Base-by-base conservation (phyloP, 2,888 invertebrate species). In the Slavum lentiscoides region DNA sequence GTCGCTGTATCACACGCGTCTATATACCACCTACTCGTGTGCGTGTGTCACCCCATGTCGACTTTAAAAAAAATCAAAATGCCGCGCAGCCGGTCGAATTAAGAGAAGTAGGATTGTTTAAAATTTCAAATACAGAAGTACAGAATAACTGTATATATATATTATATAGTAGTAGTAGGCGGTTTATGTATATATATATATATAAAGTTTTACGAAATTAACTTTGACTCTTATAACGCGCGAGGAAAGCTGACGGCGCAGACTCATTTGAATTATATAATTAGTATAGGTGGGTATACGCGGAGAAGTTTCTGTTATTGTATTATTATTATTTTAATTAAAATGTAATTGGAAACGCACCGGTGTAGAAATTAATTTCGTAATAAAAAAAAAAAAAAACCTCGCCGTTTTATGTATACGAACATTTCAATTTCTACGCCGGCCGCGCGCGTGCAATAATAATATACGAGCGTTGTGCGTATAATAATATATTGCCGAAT, bases 281-380 rank as follows among this genome's bases (percentile, higher is more conserved):
- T 73, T 62, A 49, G 30, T 73, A 23, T 73, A 23, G 9, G 21
- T 59, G 8, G 43, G 7, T 43, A 43, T 43, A 43, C 7, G 13
- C 0, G 3, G 58, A 4, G 13, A 70, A 70, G 70, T 70, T 70
- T 70, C 15, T 21, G 21, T 30, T 30, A 15, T 70, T 58, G n/a
- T 70, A 19, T 64, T 58, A 6, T 70, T 69, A 61, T 69, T 17
- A 37, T 74, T 74, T 74, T 53, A 74, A 72, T 39, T 21, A 37
- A 43, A 75, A n/a, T 68, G n/a, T 74, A 37, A 74, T 74, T 37
- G n/a, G 53, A 74, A 64, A 64, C 0, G 62, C 74, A 64, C 19
- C 43, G 49, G 4, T 15, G 49, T 64, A 58, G 15, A 49, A 61
- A 59, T 59, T 39, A 39, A 55, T 61, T 61, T 59, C 39, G 7